Base-by-base conservation (phyloP, 2,888 invertebrate species). In the Heliconius ethilla region DNA sequence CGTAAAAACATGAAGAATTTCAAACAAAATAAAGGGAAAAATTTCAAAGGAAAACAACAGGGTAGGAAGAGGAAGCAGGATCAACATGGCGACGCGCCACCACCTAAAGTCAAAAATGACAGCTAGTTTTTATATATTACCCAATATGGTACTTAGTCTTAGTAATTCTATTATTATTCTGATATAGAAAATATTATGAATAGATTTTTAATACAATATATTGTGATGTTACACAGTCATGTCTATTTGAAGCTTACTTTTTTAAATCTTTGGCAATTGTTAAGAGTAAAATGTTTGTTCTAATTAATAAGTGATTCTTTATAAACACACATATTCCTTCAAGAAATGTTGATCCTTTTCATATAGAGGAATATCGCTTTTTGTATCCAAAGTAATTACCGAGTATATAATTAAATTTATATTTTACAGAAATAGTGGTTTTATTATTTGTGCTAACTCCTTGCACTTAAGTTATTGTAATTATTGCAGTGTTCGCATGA, bases 1-100 rank as follows among this genome's bases (percentile, higher is more conserved):
- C 94, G 95, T 84, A 92, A 90, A 85, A 95, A 93, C 80, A 91
- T 89, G 82, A 95, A 94, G 76, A 89, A 87, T 29, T 90, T 86
- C 74, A 90, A 88, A 79, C 84, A 88, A 81, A 90, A 89, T 75
- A 94, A 90, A 83, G 88, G 86, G 70, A 88, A 84, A 76, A 88
- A 86, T 63, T 89, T 86, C 81, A 91, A 89, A 80, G 90, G 91
- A 1, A 90, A 88, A 75, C 89, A 86, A 5, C 89, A 86, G 6
- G 88, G 88, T 1, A 88, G 89, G 76, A 93, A 92, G 81, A 85
- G 92, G 75, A 90, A 84, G 78, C 88, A 89, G 25, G 91, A 89
- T 1, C 81, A 89, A 0, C 82, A 87, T 11, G 89, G 88, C 5
- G 90, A 88, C 3, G 92, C 84, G 0, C 90, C 91, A 0, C 84